Conservation (phyloP, 2,888 invertebrate species). For the Dicyrtoma fusca region DNA sequence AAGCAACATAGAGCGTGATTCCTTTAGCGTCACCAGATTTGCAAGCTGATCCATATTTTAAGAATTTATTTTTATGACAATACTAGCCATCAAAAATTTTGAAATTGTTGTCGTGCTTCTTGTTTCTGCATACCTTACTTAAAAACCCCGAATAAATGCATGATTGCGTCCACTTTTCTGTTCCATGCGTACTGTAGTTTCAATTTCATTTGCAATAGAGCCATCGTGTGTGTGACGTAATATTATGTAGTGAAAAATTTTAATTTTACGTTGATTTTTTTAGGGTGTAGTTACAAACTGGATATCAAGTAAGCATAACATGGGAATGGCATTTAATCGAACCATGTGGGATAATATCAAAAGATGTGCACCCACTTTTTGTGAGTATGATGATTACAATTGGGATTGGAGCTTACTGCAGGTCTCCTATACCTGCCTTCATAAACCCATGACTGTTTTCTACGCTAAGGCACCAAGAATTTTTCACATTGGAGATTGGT, state of each 20-base stretch:
- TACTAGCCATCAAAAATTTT: no score
- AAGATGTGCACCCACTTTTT: slow-evolving; percentile 82
- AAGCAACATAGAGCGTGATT: no score
- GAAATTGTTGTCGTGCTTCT: no score
- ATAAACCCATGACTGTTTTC: slow-evolving; percentile 68
- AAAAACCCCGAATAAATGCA: no score
- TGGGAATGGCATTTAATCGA: slow-evolving; percentile 96
- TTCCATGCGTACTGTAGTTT: background rate
- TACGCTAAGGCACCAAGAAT: slow-evolving; percentile 90
- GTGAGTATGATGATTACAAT: slow-evolving; percentile 97
- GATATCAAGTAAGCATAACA: slow-evolving; percentile 98
- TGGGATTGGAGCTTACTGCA: slow-evolving; percentile 99
- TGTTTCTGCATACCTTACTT: no score
- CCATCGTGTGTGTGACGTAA: background rate
- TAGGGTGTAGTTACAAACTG: slow-evolving; percentile 90
- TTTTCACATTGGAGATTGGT: slow-evolving; percentile 99
- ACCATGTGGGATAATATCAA: slow-evolving; percentile 84
- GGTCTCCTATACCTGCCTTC: slow-evolving; percentile 80
- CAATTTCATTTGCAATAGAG: no score
- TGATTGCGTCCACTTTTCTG: background rate
- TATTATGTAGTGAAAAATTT: background rate
- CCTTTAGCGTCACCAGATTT: no score
- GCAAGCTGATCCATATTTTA: no score
- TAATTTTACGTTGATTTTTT: slow-evolving; percentile 3
- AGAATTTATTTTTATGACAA: no score